Base-by-base conservation (phyloP, 2,113 vertebrate genomes). In the Ceratotherium simum region DNA sequence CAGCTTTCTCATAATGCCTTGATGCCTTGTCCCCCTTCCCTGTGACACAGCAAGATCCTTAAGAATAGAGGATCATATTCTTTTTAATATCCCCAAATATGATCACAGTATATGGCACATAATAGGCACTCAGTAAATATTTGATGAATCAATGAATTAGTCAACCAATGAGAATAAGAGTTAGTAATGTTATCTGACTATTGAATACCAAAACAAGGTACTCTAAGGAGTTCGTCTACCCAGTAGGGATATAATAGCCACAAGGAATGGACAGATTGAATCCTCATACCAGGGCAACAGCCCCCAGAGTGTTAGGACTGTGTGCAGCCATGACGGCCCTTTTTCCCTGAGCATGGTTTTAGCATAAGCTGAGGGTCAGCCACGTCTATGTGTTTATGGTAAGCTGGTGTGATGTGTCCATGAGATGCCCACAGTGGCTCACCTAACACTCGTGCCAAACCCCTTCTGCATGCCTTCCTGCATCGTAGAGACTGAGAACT, bases 81-180 rank as follows among this genome's bases (percentile, higher is more conserved):
- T 88, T 91, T 73, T 58, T 33, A 64, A 21, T 67, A 86, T 36
- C 33, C 39, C 42, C 67, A 62, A 64, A 83, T 39, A 78, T 7
- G 70, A 67, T 33, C 56, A n/a, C 27, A 72, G 46, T 33, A 25
- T 17, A 3, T 27, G 23, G 60, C n/a, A 72, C 27, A 18, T 69
- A 51, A 58, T 5, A 64, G 67, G 60, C 17, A n/a, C 42, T 92
- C 29, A 67, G 48, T 83, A 93, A 90, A 56, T 88, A 65, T n/a
- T 18, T 82, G 54, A 51, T 58, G 33, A 65, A 58, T 91, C 23
- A 94, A 70, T 91, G 82, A 86, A 36, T 51, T 42, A 90, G 42
- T 58, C 87, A 91, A 72, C 84, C 46, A 84, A 84, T 33, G 20
- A 92, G 70, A 95, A 78, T n/a, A 88, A 94, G 31, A 31, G 25